Percentiles rank a stretch among this genome's conserved stretches.
phyloP scores from a whole-genome alignment of 2,888 invertebrate genomes.

The Dascillus cervinus region DNA sequence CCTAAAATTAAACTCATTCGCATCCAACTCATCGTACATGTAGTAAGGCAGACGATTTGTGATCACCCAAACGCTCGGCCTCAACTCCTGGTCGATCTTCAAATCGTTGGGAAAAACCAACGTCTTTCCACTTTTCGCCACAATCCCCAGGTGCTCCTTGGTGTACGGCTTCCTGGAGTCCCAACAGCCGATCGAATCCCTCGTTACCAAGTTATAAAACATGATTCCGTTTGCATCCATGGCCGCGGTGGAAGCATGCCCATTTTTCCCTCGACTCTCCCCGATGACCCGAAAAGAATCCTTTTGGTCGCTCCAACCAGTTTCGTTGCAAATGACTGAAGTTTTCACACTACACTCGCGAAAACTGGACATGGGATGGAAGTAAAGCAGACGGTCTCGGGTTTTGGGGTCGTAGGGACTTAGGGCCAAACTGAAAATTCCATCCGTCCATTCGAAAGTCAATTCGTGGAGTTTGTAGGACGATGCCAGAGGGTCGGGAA shows the following conservation, averaged over 20 bases:
- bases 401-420: slow-evolving; percentile 47
- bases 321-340: slow-evolving; percentile 55
- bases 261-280: slow-evolving; percentile 49
- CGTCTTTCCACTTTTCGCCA: slow-evolving; percentile 54
- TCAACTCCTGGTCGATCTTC: slow-evolving; percentile 61
- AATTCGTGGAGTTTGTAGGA: slow-evolving; percentile 67
- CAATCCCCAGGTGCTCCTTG: slow-evolving; percentile 52
- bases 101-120: slow-evolving; percentile 76
- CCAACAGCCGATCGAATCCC: slow-evolving; percentile 75
- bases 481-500: slow-evolving; percentile 65
- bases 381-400: slow-evolving; percentile 60
- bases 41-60: slow-evolving; percentile 69
- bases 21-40: slow-evolving; percentile 56
- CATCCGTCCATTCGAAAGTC: slow-evolving; percentile 77
- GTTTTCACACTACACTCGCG: slow-evolving; percentile 69
- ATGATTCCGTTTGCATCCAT: slow-evolving; percentile 65
- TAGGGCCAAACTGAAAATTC: slow-evolving; percentile 67
- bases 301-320: slow-evolving; percentile 37
- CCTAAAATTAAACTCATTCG: slow-evolving; percentile 63
- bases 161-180: slow-evolving; percentile 63
- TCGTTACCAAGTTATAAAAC: slow-evolving; percentile 71
- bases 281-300: slow-evolving; percentile 33
- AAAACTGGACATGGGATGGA: slow-evolving; percentile 76
- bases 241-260: slow-evolving; percentile 68
- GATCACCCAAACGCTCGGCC: slow-evolving; percentile 68